Percentiles rank a stretch among this genome's conserved stretches.
Conservation (phyloP, 2,113 vertebrate genomes). For the Hypomesus transpacificus region DNA sequence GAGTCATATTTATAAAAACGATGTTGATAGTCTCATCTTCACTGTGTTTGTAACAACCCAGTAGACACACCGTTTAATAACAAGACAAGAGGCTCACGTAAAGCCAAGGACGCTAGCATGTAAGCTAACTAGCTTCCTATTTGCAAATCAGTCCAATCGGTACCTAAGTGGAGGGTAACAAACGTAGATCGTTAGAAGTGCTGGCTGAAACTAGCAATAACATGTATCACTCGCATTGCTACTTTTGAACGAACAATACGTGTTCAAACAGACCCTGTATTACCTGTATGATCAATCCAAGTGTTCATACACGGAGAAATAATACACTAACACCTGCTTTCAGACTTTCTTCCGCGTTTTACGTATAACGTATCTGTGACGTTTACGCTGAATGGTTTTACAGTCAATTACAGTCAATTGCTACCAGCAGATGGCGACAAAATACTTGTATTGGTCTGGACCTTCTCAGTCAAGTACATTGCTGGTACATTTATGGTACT, state of each 20-base stretch:
- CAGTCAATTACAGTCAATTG: no score
- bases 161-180: not conserved
- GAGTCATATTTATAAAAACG: no score
- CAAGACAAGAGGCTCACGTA: no score
- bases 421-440: constrained; percentile 63
- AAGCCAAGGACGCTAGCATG: no score
- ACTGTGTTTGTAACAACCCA: no score
- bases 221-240: not conserved
- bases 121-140: not conserved
- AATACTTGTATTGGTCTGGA: constrained; percentile 5
- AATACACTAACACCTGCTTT: constrained; percentile 5
- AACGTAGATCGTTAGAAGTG: not conserved
- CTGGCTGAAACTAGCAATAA: not conserved
- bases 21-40: no score
- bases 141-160: no score
- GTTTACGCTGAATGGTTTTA: not conserved
- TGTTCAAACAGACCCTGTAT: not conserved
- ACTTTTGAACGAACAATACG: rapidly evolving
- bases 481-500: no score
- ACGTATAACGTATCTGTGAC: constrained; percentile 4
- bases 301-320: not conserved
- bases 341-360: constrained; percentile 17
- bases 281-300: constrained; percentile 13
- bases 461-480: no score
- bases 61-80: no score